Conservation (phyloP, 2,113 vertebrate genomes). For the Mandrillus leucophaeus region DNA sequence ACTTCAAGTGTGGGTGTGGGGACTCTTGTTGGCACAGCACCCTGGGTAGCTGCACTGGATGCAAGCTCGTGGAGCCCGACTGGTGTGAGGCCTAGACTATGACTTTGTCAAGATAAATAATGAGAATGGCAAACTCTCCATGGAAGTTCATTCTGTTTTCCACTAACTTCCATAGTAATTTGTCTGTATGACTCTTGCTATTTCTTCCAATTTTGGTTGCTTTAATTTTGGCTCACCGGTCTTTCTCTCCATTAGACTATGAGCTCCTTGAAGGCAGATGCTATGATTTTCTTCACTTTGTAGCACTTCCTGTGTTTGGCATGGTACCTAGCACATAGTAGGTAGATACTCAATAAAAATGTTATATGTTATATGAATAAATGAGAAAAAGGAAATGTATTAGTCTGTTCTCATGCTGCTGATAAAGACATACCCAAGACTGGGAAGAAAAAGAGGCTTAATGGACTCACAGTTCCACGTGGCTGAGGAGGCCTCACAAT, state of each 20-base stretch:
- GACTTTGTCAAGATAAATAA: background rate
- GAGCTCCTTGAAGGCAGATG: background rate
- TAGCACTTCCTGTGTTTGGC: background rate
- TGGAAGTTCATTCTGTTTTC: background rate
- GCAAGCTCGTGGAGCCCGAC: background rate
- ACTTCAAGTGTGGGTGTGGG: background rate
- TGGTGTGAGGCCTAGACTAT: no score
- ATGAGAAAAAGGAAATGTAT: background rate
- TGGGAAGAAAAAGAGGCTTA: no score
- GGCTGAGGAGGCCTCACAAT: no score
- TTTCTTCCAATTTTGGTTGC: background rate
- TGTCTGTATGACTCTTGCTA: background rate
- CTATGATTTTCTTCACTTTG: background rate
- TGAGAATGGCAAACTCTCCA: background rate
- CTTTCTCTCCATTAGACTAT: background rate
- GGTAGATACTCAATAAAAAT: background rate
- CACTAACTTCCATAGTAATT: background rate
- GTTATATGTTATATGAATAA: background rate
- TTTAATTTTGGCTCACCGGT: conserved; percentile 23
- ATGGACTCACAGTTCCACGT: no score
- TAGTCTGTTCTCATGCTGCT: no score
- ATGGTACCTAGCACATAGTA: background rate
- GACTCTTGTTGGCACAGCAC: background rate
- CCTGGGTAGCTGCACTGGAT: background rate
- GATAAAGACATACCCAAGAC: no score